Conservation (phyloP, 2,113 vertebrate genomes). For the Megalops atlanticus region DNA sequence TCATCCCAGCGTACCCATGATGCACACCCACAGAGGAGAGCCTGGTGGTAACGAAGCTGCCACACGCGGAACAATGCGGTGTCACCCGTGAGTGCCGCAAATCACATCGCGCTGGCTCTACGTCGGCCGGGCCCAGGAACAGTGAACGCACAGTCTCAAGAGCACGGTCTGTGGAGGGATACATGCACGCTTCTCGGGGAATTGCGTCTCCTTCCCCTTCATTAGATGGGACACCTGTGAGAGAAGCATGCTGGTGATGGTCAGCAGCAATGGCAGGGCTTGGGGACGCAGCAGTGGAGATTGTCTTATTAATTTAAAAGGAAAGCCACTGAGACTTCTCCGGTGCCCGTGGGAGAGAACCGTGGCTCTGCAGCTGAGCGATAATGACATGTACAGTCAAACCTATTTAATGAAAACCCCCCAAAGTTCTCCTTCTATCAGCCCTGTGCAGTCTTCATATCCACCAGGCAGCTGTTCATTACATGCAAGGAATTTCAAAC, state of each 20-base stretch:
- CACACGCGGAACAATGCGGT: neutral
- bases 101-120: neutral
- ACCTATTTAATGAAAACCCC: conserved; percentile 40
- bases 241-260: conserved; percentile 9
- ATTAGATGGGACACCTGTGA: conserved; percentile 26
- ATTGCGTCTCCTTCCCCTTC: conserved; percentile 6
- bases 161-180: neutral
- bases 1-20: neutral
- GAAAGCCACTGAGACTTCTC: conserved; percentile 16
- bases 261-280: conserved; percentile 18
- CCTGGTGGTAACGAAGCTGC: neutral
- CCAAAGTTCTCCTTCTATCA: conserved; percentile 6
- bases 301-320: conserved; percentile 48
- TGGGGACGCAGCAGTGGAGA: conserved; percentile 29
- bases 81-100: neutral
- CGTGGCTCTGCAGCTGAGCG: conserved; percentile 27
- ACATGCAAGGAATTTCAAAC: conserved; percentile 7
- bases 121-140: neutral
- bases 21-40: neutral
- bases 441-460: conserved; percentile 4
- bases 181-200: neutral
- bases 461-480: conserved; percentile 16
- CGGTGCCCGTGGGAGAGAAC: conserved; percentile 10
- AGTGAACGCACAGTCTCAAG: neutral
- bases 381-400: conserved; percentile 49